Percentiles rank a stretch among this genome's conserved stretches.
phyloP scores from a whole-genome alignment of 2,888 invertebrate species.

The Epinotia demarniana region DNA sequence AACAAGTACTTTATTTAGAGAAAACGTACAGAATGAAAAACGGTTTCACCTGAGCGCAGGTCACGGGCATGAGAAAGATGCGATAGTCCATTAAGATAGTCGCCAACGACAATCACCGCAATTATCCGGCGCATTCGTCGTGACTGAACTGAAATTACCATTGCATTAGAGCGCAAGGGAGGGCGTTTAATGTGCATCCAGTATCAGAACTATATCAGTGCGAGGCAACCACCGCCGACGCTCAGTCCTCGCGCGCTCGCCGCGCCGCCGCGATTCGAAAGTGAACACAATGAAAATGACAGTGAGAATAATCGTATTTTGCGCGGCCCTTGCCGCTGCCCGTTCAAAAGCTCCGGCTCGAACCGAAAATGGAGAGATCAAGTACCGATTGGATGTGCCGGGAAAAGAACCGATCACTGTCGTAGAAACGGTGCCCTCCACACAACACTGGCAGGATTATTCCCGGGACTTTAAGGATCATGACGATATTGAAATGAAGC shows the following conservation, averaged over 20 bases:
- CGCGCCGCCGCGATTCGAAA: constrained; percentile 73
- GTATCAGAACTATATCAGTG: constrained; percentile 82
- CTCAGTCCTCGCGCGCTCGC: constrained; percentile 76
- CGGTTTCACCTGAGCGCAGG: constrained; percentile 77
- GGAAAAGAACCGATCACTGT: constrained; percentile 85
- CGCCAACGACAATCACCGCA: constrained; percentile 77
- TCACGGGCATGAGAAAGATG: constrained; percentile 78
- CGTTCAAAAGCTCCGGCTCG: constrained; percentile 66
- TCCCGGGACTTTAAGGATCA: constrained; percentile 54
- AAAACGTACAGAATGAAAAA: constrained; percentile 79
- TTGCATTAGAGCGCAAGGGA: constrained; percentile 79
- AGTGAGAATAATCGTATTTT: constrained; percentile 70
- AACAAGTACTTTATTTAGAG: constrained; percentile 69
- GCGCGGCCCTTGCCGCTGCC: constrained; percentile 63
- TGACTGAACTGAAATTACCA: constrained; percentile 78
- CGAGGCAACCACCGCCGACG: constrained; percentile 63
- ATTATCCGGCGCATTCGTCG: constrained; percentile 82
- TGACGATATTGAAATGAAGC: constrained; percentile 70
- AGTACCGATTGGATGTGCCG: constrained; percentile 83
- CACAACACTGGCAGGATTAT: constrained; percentile 60
- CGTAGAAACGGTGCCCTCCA: constrained; percentile 75
- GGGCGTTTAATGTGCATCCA: constrained; percentile 76
- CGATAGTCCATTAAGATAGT: constrained; percentile 81
- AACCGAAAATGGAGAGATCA: constrained; percentile 71
- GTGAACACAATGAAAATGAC: constrained; percentile 80